Evolutionary conservation across 2,113 vertebrate species (phyloP).

Genomic region (Strix uralensis): DNA sequence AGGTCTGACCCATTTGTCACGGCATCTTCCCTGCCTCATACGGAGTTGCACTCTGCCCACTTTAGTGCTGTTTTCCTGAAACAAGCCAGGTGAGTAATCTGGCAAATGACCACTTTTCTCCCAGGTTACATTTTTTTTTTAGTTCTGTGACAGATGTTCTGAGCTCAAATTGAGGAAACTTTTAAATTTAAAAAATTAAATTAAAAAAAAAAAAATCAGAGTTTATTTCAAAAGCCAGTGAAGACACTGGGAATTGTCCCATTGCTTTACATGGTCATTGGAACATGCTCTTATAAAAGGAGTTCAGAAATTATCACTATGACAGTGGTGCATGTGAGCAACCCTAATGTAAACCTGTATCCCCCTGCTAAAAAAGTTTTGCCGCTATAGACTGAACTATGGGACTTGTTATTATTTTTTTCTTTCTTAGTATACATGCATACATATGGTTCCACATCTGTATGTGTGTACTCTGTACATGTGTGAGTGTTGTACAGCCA

Average conservation of each 20-base stretch:
- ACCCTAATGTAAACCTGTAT: conserved; percentile 13
- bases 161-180: conserved; percentile 51
- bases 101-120: neutral
- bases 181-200: neutral
- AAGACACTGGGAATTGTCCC: neutral
- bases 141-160: conserved; percentile 32
- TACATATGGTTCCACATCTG: conserved; percentile 66
- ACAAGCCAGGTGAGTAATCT: neutral
- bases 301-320: conserved; percentile 49
- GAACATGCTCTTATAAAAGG: neutral
- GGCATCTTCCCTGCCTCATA: neutral
- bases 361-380: conserved; percentile 59
- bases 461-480: conserved; percentile 71
- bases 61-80: neutral
- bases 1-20: neutral
- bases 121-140: conserved; percentile 7
- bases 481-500: conserved; percentile 80
- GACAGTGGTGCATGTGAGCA: conserved; percentile 58
- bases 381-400: conserved; percentile 67
- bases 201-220: neutral
- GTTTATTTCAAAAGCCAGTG: neutral
- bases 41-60: neutral
- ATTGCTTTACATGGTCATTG: neutral
- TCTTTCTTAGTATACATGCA: conserved; percentile 64
- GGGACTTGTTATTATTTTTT: conserved; percentile 65